These are phyloP conservation scores for Orthosia cruda DNA, from an alignment of 2,888 invertebrate species.

Conservation along the genomic window DNA sequence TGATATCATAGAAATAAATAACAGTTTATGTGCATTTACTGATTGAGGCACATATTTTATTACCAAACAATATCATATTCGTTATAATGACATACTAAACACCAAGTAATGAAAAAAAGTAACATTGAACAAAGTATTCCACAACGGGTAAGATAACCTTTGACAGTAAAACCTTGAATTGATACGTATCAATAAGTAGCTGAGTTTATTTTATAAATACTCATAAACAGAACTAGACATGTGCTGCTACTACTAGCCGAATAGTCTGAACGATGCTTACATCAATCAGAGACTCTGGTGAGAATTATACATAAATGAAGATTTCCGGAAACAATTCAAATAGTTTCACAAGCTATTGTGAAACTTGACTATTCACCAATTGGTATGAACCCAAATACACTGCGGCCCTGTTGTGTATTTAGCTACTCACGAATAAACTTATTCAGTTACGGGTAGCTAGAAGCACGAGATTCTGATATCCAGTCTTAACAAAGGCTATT, in stretches of 20 bases:
- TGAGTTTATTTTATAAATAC: not conserved
- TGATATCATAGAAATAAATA: not conserved
- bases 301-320: not conserved
- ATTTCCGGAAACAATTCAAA: too few relatives aligned
- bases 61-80: not conserved
- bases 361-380: not conserved
- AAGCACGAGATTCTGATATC: not conserved
- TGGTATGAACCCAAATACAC: not conserved
- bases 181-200: slow-evolving; percentile 19
- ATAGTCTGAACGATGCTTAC: not conserved
- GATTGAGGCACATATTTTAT: not conserved
- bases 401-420: not conserved
- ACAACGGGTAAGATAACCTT: slow-evolving; percentile 49
- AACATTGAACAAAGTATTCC: not conserved
- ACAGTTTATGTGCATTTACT: too few relatives aligned
- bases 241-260: not conserved
- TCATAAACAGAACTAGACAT: not conserved
- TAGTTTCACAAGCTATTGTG: too few relatives aligned
- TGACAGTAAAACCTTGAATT: slow-evolving; percentile 36
- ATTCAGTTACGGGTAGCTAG: not conserved
- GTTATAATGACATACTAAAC: not conserved
- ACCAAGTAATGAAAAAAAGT: not conserved
- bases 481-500: too few relatives aligned
- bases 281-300: not conserved
- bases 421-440: not conserved